Evolutionary conservation across 2,797 vertebrate species (phyloP).

Genomic region (Acanthornis magna): DNA sequence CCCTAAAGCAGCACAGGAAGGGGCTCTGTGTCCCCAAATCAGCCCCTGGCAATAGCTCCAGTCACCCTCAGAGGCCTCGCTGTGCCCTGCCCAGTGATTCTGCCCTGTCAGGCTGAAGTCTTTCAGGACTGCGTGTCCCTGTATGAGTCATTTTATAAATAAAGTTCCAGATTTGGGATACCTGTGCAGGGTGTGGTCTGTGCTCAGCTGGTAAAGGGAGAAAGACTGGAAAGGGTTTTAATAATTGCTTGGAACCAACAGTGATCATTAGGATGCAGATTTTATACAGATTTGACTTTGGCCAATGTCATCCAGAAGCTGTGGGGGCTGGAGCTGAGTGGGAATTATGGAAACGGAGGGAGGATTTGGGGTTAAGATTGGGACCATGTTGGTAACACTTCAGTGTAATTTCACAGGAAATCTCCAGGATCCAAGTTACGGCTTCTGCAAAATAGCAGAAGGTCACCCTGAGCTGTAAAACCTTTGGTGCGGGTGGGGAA

Average conservation of each 20-base stretch:
- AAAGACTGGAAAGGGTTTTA: neutral
- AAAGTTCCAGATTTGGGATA: conserved; percentile 26
- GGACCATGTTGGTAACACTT: accelerated
- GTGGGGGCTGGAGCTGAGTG: neutral
- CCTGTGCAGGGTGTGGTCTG: neutral
- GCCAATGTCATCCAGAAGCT: neutral
- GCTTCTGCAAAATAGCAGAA: neutral
- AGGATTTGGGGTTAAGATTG: neutral
- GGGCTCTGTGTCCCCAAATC: neutral
- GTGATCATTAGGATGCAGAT: neutral
- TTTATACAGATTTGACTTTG: neutral
- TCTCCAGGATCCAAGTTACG: neutral
- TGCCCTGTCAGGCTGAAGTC: neutral
- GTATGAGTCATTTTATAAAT: conserved; percentile 58
- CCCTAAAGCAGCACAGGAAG: conserved; percentile 20
- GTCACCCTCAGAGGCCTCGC: neutral
- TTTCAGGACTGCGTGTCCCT: neutral
- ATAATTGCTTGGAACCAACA: neutral
- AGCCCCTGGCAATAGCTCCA: neutral
- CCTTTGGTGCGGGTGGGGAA: neutral
- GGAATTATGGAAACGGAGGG: neutral
- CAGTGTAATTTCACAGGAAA: neutral
- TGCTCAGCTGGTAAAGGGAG: neutral
- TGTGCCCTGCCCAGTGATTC: neutral
- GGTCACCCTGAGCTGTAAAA: neutral